phyloP scores from a whole-genome alignment of 1,140 invertebrate species.

The Neuroterus valhalla region DNA sequence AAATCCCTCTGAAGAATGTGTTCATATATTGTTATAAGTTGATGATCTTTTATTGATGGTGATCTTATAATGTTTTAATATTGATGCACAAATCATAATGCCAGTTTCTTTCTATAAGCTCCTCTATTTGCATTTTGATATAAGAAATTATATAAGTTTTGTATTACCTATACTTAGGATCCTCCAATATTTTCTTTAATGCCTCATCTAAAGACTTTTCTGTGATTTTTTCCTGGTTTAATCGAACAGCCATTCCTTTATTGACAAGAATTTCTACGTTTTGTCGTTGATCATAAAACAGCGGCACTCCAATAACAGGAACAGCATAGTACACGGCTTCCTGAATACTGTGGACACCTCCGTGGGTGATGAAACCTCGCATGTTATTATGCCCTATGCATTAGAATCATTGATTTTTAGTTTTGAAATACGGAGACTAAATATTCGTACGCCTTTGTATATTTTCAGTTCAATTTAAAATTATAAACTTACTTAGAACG shows the following conservation, averaged over 20 bases:
- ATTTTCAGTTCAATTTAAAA: constrained; percentile 23
- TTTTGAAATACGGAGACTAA: too few relatives aligned
- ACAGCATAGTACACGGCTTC: constrained; percentile 72
- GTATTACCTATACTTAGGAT: constrained; percentile 51
- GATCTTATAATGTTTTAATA: too few relatives aligned
- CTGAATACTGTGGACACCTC: constrained; percentile 70
- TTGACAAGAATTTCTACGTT: constrained; percentile 48
- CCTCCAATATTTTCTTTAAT: constrained; percentile 41
- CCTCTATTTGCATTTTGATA: too few relatives aligned
- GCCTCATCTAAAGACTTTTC: constrained; percentile 44
- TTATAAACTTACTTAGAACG: constrained; percentile 48
- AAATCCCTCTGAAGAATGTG: too few relatives aligned
- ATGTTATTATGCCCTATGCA: constrained; percentile 69
- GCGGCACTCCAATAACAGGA: constrained; percentile 72
- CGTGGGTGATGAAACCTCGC: constrained; percentile 73
- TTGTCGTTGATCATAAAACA: constrained; percentile 58
- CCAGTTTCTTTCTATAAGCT: too few relatives aligned
- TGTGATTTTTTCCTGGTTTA: constrained; percentile 36
- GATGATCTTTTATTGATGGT: too few relatives aligned
- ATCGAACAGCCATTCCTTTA: constrained; percentile 38
- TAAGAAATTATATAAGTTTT: not conserved
- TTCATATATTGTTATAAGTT: too few relatives aligned
- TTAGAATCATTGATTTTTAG: not conserved
- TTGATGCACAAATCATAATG: too few relatives aligned
- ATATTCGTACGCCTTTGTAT: too few relatives aligned